Conservation (phyloP, 2,797 vertebrate species). For the Anabas testudineus region DNA sequence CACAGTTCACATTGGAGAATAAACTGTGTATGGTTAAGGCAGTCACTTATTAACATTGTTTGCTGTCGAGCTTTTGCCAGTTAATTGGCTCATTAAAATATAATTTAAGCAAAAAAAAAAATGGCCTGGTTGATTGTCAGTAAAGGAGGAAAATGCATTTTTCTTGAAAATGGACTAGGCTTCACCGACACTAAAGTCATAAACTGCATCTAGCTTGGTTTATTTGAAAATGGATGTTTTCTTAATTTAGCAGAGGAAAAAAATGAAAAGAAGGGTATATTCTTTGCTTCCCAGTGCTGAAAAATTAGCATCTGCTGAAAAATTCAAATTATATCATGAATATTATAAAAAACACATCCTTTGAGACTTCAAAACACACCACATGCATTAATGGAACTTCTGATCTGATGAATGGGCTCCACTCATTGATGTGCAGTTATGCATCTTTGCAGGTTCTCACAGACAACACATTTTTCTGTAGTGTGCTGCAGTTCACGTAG, state of each 20-base stretch:
- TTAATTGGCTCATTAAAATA: not conserved
- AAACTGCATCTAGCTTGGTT: not conserved
- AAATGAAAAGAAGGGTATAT: not conserved
- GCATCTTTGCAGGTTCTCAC: too few relatives aligned
- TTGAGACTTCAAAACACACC: not conserved
- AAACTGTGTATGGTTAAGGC: not conserved
- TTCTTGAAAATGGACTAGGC: not conserved
- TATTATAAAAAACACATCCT: conserved; percentile 27
- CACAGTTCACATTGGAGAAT: too few relatives aligned
- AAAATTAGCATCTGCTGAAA: conserved; percentile 30
- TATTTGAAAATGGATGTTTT: not conserved
- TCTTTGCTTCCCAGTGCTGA: not conserved
- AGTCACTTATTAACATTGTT: not conserved
- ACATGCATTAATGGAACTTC: conserved; percentile 47
- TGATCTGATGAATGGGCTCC: conserved; percentile 1
- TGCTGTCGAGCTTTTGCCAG: not conserved
- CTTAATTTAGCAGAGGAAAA: not conserved
- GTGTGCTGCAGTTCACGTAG: conserved; percentile 16
- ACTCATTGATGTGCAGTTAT: conserved; percentile 25
- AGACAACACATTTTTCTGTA: conserved; percentile 2
- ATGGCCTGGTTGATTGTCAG: not conserved
- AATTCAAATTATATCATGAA: conserved; percentile 34
- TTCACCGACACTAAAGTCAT: not conserved
- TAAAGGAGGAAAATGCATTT: not conserved
- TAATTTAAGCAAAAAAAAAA: too few relatives aligned